Conservation (phyloP, 1,140 invertebrate genomes). For the Rhyzopertha dominica region DNA sequence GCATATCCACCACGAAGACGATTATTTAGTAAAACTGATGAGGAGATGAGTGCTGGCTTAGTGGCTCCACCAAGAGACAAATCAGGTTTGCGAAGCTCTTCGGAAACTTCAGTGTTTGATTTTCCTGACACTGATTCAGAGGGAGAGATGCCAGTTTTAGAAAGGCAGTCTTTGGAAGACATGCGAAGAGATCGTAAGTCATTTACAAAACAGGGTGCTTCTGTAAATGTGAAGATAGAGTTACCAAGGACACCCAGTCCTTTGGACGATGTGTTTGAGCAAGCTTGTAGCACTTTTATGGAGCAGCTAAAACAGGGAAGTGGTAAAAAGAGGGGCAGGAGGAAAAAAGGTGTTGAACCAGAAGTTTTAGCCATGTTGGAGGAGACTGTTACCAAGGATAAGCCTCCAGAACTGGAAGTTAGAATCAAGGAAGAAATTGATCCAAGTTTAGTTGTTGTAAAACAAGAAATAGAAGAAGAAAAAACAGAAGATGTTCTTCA, state of each 20-base stretch:
- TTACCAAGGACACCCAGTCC: slow-evolving; percentile 42
- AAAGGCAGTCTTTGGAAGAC: slow-evolving; percentile 52
- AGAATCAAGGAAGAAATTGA: slow-evolving; percentile 18
- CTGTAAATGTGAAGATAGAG: slow-evolving; percentile 16
- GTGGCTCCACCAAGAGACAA: slow-evolving; percentile 43
- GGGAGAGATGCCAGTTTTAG: slow-evolving; percentile 54
- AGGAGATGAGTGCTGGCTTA: slow-evolving; percentile 40
- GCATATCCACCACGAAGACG: slow-evolving; percentile 46
- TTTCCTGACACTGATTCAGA: slow-evolving; percentile 57
- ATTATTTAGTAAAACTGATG: slow-evolving; percentile 50
- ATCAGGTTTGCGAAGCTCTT: slow-evolving; percentile 54
- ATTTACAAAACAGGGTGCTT: slow-evolving; percentile 40
- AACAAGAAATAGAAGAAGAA: slow-evolving; percentile 29
- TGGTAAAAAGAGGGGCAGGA: slow-evolving; percentile 50
- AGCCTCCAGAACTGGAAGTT: slow-evolving; percentile 22
- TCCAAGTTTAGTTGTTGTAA: slow-evolving; percentile 31
- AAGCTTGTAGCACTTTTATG: slow-evolving; percentile 65
- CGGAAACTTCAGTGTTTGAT: slow-evolving; percentile 61
- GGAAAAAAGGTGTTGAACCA: slow-evolving; percentile 46
- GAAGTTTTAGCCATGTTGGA: slow-evolving; percentile 33
- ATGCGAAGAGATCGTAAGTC: slow-evolving; percentile 53
- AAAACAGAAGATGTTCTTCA: too few species aligned
- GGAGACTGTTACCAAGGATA: slow-evolving; percentile 30
- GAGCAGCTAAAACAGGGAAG: slow-evolving; percentile 58
- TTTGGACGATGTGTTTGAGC: slow-evolving; percentile 46